These are phyloP conservation scores for Micromys minutus DNA, from an alignment of 2,113 vertebrate genomes.

Conservation along the genomic window DNA sequence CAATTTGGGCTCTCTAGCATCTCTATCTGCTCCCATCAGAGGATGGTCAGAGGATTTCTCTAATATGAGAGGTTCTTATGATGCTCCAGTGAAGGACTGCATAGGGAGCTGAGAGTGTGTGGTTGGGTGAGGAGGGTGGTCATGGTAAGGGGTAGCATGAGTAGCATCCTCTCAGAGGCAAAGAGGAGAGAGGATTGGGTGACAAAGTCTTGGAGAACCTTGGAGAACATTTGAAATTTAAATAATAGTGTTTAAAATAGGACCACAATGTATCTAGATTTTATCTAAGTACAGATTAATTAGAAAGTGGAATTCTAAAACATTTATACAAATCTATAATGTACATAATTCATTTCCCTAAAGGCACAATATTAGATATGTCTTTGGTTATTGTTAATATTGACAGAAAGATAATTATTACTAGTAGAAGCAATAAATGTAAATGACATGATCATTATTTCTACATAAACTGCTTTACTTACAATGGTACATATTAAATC, in stretches of 20 bases:
- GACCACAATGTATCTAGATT: not conserved
- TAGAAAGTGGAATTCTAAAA: not conserved
- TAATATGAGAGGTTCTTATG: no score
- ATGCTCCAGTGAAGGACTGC: no score
- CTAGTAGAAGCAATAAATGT: not conserved
- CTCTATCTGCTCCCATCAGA: not conserved
- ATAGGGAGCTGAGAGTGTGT: no score
- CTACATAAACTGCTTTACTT: not conserved
- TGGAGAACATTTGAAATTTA: no score
- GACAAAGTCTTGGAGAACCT: no score
- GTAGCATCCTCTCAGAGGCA: no score
- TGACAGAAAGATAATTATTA: not conserved
- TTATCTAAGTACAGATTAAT: not conserved
- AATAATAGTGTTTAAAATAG: not conserved
- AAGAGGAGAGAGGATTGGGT: no score
- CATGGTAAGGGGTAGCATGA: no score
- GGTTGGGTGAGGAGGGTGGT: no score
- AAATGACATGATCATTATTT: not conserved
- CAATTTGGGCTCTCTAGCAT: not conserved
- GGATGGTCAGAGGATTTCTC: not conserved
- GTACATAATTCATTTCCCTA: not conserved
- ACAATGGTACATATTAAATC: not conserved
- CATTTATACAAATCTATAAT: not conserved
- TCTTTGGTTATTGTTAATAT: not conserved
- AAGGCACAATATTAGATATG: not conserved